Evolutionary conservation across 2,888 invertebrate species (phyloP), one percentile per base, ranked within the genome.

Genomic region (Trissolcus japonicus): DNA sequence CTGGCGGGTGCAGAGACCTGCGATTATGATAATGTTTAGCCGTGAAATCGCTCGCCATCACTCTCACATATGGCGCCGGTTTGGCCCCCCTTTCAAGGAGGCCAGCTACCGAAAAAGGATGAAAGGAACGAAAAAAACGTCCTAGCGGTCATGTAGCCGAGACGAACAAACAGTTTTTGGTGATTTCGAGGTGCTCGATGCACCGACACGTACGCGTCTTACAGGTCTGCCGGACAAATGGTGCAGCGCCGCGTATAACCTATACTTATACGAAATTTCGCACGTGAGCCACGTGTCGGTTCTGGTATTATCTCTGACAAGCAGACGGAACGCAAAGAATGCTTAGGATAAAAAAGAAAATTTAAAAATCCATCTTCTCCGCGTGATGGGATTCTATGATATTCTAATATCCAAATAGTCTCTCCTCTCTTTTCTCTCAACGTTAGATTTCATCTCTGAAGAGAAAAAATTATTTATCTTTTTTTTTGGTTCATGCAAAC

Each of bases 261-360:
- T 81, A 75, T 72, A 81, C 79, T 83, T 84, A 83, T 74, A 80
- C 76, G 79, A 81, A 83, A 82, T 83, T 83, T 83, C 80, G 84
- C 83, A 81, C 85, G 83, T 84, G 84, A 82, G 84, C 80, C 82
- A 81, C 82, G 81, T 83, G 80, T 79, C 80, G 75, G 72, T 63
- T 57, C 46, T 57, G 81, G 82, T 79, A 82, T 82, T 83, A 82
- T 80, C 78, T 75, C 74, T 72, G 76, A 73, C 77, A 78, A 79
- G 59, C 79, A 43, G 77, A 72, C 76, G 71, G 74, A 69, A 65
- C 62, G 73, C 66, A 60, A 79, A 78, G 75, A 80, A 73, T 74
- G 65, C 73, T 61, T 62, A 67, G 65, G 56, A 78, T 65, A 78
- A 69, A 69, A 74, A 74, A 66, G 71, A 78, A 1, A 19, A 19